A percentile compares a stretch with the other conserved stretches of the same genome.
These are phyloP conservation scores for Drosophila mojavensis DNA, from an alignment of 1,140 invertebrate genomes.

Conservation along the genomic window DNA sequence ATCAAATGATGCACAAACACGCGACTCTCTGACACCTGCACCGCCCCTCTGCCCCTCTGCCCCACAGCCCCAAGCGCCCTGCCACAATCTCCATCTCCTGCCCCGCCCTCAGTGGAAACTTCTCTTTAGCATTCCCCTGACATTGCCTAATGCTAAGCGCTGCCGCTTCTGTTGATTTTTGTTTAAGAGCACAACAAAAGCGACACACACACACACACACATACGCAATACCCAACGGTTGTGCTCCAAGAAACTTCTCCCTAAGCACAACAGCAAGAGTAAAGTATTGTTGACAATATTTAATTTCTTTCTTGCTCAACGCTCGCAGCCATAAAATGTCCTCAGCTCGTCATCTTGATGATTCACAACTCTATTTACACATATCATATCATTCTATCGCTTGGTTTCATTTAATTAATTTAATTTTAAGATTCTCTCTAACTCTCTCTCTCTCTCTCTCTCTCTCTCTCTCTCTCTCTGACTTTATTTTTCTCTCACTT, in stretches of 20 bases:
- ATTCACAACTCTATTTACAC: background rate
- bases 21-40: background rate
- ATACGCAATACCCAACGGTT: conserved; percentile 21
- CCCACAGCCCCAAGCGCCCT: background rate
- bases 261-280: background rate
- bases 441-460: no score
- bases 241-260: background rate
- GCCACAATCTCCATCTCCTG: background rate
- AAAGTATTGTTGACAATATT: conserved; percentile 29
- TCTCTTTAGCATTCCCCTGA: conserved; percentile 14
- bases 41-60: background rate
- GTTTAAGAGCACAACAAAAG: conserved; percentile 46
- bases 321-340: conserved; percentile 14
- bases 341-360: conserved; percentile 1
- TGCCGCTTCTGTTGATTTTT: conserved; percentile 52
- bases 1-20: conserved; percentile 77
- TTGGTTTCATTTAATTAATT: background rate
- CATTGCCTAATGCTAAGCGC: conserved; percentile 40
- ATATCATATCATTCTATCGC: background rate
- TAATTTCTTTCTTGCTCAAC: conserved; percentile 25
- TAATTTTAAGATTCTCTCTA: background rate
- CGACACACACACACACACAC: conserved; percentile 13
- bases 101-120: background rate
- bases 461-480: no score
- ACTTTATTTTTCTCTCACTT: no score